Evolutionary conservation across 2,113 vertebrate genomes (phyloP), one percentile per base, ranked within the genome.

Genomic region (Passer montanus): DNA sequence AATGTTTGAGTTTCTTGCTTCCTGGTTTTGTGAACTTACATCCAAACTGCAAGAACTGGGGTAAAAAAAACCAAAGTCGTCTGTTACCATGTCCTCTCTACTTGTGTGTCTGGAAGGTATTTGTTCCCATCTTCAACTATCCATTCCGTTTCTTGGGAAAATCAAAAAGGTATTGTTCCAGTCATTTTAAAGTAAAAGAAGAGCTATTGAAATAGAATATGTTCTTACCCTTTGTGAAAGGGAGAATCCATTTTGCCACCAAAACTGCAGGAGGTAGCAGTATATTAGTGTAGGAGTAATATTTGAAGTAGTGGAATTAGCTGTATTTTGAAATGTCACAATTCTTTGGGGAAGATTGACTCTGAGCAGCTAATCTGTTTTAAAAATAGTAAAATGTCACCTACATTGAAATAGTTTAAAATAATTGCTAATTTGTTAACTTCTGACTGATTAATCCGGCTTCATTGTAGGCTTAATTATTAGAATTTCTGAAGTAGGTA

Each of bases 41-140:
- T 93, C 10, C 39, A 46, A 63, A 56, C 68, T 84, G 14, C 33
- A 67, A 75, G 66, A 33, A 5, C 41, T 39, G 31, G 80, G 49
- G 19, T 2, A 26, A 44, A 20, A 21, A 67, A 53, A 55, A 41
- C 11, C 13, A 44, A 19, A 2, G 2, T 20, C 15, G 5, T 49
- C 31, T 8, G 0, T 69, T 87, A 7, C 41, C 17, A 11, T 8
- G 15, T 92, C 16, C 52, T 84, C 3, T 60, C 2, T 64, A 53
- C 13, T 78, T 0, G 0, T 43, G 49, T 64, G 44, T 31, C 22
- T 85, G 60, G 30, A 72, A 63, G 23, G 5, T 81, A n/a, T 28
- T 90, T 86, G 26, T 86, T 90, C 72, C 28, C 35, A 21, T 41
- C 53, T 85, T 78, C 37, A 73, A 24, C 18, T 85, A 8, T 31